phyloP scores from a whole-genome alignment of 2,797 vertebrate genomes.

The Dendrocincla tyrannina region DNA sequence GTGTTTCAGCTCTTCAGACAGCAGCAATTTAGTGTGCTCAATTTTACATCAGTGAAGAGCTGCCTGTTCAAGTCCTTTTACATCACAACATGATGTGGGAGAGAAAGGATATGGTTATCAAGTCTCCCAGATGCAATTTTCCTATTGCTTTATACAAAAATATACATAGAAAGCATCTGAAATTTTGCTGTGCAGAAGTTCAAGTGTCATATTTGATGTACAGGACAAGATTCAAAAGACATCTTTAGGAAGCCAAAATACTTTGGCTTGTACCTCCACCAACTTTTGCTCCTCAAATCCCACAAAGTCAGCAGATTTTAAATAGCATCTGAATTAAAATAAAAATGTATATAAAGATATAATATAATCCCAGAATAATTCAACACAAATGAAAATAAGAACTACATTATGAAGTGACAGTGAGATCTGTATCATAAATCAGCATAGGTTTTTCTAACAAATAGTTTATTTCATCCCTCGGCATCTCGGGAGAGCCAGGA shows the following conservation, averaged over 20 bases:
- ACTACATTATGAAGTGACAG: background rate
- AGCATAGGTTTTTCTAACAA: background rate
- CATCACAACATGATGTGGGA: background rate
- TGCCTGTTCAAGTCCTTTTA: background rate
- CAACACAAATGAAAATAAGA: background rate
- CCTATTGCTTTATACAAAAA: background rate
- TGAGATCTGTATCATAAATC: background rate
- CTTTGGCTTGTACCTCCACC: background rate
- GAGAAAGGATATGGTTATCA: background rate
- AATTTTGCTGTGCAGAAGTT: background rate
- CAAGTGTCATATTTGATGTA: accelerated
- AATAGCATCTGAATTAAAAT: background rate
- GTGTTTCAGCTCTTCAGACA: background rate
- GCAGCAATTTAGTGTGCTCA: background rate
- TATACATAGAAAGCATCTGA: background rate
- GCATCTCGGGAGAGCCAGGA: background rate
- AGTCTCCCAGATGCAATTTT: background rate
- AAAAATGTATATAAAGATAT: background rate
- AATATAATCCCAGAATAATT: background rate
- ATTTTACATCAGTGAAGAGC: background rate
- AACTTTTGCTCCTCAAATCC: background rate
- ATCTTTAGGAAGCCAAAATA: background rate
- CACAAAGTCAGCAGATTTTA: background rate
- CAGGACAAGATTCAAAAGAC: background rate
- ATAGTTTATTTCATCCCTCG: background rate